Conservation (phyloP, 2,113 vertebrate genomes). For the Motacilla alba region DNA sequence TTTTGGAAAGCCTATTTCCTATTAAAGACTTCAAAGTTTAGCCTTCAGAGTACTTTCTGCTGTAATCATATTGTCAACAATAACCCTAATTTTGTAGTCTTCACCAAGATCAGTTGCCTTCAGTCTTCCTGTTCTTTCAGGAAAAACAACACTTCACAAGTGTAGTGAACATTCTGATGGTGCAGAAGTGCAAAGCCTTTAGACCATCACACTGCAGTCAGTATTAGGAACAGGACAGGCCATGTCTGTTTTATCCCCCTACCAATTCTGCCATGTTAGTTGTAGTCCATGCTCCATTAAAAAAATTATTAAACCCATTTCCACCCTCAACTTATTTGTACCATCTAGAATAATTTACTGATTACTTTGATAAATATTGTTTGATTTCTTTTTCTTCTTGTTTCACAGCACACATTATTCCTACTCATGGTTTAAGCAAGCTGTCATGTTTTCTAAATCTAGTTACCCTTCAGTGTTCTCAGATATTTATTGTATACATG, state of each 20-base stretch:
- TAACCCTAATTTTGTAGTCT: neutral
- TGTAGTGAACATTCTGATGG: fast-evolving
- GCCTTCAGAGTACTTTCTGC: neutral
- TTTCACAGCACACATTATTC: neutral
- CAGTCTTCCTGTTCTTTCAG: neutral
- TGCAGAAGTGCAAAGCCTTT: neutral
- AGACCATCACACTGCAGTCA: neutral
- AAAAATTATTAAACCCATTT: neutral
- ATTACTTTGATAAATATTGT: neutral
- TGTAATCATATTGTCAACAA: neutral
- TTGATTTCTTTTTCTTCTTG: neutral
- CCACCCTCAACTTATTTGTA: neutral
- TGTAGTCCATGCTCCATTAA: neutral
- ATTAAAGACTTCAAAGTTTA: neutral
- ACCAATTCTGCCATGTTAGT: too few relatives aligned
- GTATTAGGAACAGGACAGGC: neutral
- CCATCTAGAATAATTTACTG: neutral
- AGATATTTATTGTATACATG: neutral
- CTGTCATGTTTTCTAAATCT: neutral
- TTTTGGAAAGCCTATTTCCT: neutral
- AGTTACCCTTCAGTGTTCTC: neutral
- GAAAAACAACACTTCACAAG: fast-evolving
- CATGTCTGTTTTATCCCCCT: neutral
- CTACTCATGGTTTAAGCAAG: neutral
- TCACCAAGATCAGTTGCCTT: neutral